Evolutionary conservation across 2,113 vertebrate genomes (phyloP).

Genomic region (Cinclus cinclus): DNA sequence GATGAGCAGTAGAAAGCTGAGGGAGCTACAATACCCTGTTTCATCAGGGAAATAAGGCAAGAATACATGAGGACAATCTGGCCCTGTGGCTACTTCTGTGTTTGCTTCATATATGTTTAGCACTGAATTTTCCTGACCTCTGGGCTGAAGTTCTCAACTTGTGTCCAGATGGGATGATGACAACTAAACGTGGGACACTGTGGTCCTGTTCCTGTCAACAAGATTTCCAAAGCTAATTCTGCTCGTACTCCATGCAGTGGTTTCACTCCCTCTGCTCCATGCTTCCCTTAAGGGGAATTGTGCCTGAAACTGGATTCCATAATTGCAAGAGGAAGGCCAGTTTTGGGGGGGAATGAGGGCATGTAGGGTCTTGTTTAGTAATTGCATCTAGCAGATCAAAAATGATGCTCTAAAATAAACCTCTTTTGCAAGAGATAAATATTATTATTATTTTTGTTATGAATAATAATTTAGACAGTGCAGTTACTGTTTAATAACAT

Average conservation of each 20-base stretch:
- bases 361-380: background rate
- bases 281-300: background rate
- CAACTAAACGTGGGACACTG: background rate
- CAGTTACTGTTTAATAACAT: slow-evolving; percentile 6
- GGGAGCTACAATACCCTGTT: background rate
- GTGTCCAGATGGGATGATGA: background rate
- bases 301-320: background rate
- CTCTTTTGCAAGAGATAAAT: slow-evolving; percentile 34
- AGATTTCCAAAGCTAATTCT: background rate
- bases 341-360: background rate
- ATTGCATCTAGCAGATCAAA: background rate
- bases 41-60: background rate
- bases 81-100: fast-evolving
- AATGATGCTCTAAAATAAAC: background rate
- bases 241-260: background rate
- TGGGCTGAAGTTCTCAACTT: background rate
- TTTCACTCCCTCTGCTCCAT: background rate
- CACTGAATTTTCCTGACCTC: background rate
- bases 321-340: background rate
- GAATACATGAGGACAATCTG: background rate
- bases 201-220: background rate
- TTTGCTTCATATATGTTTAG: background rate
- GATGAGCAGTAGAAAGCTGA: background rate
- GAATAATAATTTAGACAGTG: background rate
- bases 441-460: background rate